Base-by-base conservation (phyloP, 2,797 vertebrate genomes). In the Cryptoprocta ferox region DNA sequence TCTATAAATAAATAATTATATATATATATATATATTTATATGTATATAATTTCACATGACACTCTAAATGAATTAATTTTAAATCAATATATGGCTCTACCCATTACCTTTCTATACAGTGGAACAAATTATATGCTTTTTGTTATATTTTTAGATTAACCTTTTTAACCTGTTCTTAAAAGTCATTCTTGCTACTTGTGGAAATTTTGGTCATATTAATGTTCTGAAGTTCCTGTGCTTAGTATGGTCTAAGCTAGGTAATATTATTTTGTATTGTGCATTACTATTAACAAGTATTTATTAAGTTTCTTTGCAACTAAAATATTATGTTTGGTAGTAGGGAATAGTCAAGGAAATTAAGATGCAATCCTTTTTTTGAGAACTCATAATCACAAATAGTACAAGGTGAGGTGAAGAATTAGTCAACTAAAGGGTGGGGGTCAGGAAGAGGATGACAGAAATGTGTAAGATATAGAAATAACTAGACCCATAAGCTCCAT, bases 151-250 rank as follows among this genome's bases (percentile, higher is more conserved):
- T 75, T 37, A 84, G 45, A 63, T 80, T 89, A 91, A 85, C 10
- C 10, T 30, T 81, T 70, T 76, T 82, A 63, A 26, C 56, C 7
- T 30, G n/a, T 50, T 87, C 63, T 94, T 75, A 82, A 70, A 70
- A 56, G 45, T 24, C 86, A 13, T 85, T 75, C 30, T 37, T 95
- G n/a, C 45, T 45, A 90, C 28, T 83, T 85, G 8, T 53, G 42
- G 24, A 91, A 93, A 95, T 50, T 89, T 91, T 94, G 48, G 35
- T 68, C 66, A 70, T 91, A 42, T 76, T 94, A 89, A 50, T 95
- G 10, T 84, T 97, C 30, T 76, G 45, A 92, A 88, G 16, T 9
- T 75, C 11, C 75, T 89, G 71, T 19, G 80, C 21, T 92, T 79
- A 66, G 48, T 50, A 26, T 76, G 1, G 63, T 78, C 32, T 76